These are phyloP conservation scores for Rana temporaria DNA, from an alignment of 2,113 vertebrate species.

Conservation along the genomic window DNA sequence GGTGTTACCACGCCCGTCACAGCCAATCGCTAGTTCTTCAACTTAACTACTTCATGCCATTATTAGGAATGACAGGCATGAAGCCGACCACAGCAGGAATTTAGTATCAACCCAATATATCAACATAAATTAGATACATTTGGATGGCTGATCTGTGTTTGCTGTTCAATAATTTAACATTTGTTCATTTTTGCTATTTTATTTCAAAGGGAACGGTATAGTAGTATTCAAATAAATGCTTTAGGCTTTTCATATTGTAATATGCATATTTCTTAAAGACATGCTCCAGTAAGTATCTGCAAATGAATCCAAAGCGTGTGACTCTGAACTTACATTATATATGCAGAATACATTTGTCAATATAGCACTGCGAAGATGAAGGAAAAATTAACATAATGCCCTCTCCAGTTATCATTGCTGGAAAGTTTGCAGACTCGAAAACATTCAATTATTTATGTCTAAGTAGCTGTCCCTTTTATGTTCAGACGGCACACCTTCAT, in stretches of 20 bases:
- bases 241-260: constrained; percentile 9
- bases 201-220: not conserved
- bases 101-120: constrained; percentile 45
- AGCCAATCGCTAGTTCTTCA: constrained; percentile 73
- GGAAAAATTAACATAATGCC: constrained; percentile 41
- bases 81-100: constrained; percentile 34
- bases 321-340: constrained; percentile 23
- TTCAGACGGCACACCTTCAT: not conserved
- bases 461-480: not conserved
- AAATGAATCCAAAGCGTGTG: constrained; percentile 16
- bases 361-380: constrained; percentile 23
- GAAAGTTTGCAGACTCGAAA: constrained; percentile 35
- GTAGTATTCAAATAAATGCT: constrained; percentile 5
- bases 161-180: constrained; percentile 40
- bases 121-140: constrained; percentile 55
- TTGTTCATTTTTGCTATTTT: constrained; percentile 8
- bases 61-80: constrained; percentile 62
- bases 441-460: constrained; percentile 24
- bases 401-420: not conserved
- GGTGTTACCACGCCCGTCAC: constrained; percentile 72
- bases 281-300: constrained; percentile 22
- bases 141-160: constrained; percentile 44
- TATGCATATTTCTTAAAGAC: constrained; percentile 36
- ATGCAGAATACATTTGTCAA: constrained; percentile 49
- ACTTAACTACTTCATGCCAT: constrained; percentile 58